These are phyloP conservation scores for Neoaliturus tenellus DNA, from an alignment of 2,888 invertebrate species.

Conservation along the genomic window DNA sequence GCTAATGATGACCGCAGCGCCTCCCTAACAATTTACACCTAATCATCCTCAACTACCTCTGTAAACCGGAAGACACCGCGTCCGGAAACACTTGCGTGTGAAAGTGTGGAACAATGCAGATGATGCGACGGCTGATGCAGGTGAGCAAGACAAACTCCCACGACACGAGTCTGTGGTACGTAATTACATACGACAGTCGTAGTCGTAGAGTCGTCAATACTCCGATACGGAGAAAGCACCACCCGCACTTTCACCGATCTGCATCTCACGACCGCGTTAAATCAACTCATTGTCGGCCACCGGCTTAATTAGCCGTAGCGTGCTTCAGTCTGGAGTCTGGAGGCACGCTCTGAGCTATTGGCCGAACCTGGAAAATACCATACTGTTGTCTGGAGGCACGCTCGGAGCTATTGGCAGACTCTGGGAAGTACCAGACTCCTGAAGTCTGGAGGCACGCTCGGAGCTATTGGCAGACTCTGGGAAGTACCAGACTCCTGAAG, in stretches of 20 bases:
- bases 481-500: too few species aligned
- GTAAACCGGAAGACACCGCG: neutral
- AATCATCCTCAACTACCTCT: neutral
- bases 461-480: neutral
- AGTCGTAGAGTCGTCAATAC: neutral
- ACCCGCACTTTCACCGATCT: slow-evolving; percentile 32
- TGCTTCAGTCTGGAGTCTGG: neutral
- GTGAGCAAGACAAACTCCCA: neutral
- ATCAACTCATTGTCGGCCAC: slow-evolving; percentile 30
- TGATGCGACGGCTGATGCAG: neutral
- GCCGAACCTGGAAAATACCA: neutral
- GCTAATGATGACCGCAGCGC: too few species aligned
- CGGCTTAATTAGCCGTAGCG: neutral
- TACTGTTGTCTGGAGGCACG: too few species aligned
- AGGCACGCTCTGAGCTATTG: neutral
- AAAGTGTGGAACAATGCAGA: neutral
- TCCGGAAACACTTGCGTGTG: slow-evolving; percentile 12
- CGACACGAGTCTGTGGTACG: neutral
- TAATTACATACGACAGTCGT: neutral
- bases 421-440: too few species aligned
- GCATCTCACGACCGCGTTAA: slow-evolving; percentile 30
- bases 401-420: too few species aligned
- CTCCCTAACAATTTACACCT: neutral
- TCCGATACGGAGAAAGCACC: neutral
- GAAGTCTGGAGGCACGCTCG: neutral